Percentiles rank a stretch among this genome's conserved stretches.
Evolutionary conservation across 2,888 invertebrate genomes (phyloP).

Genomic region (Zeuzera pyrina): DNA sequence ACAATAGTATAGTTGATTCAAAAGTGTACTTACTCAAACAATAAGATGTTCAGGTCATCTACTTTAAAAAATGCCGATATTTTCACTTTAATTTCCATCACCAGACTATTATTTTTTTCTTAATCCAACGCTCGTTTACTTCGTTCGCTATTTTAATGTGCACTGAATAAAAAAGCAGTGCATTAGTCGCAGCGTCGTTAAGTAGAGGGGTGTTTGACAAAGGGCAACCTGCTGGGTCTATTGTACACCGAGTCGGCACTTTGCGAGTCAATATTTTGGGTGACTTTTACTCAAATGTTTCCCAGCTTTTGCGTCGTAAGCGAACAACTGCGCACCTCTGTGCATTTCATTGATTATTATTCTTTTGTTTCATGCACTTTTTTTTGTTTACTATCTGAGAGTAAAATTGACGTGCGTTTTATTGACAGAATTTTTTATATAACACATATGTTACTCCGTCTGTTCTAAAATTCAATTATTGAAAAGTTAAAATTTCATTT

Average conservation of each 20-base stretch:
- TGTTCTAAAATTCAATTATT: too few species aligned
- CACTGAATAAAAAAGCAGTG: slow-evolving; percentile 54
- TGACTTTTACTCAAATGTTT: slow-evolving; percentile 37
- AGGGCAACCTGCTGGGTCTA: slow-evolving; percentile 63
- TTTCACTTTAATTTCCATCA: too few species aligned
- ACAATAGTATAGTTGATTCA: too few species aligned
- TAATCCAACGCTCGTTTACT: too few species aligned
- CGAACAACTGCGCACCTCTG: slow-evolving; percentile 56
- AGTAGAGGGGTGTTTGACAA: slow-evolving; percentile 50
- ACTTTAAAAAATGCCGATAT: too few species aligned
- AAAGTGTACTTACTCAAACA: too few species aligned
- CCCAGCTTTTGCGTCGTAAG: slow-evolving; percentile 36
- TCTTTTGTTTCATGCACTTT: slow-evolving; percentile 46
- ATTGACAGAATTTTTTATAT: too few species aligned
- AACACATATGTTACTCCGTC: too few species aligned
- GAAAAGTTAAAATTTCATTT: too few species aligned
- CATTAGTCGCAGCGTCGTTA: slow-evolving; percentile 54
- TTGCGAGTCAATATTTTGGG: slow-evolving; percentile 70
- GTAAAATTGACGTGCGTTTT: slow-evolving; percentile 31
- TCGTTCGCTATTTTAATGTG: slow-evolving; percentile 39
- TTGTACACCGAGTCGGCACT: slow-evolving; percentile 63
- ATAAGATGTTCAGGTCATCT: too few species aligned
- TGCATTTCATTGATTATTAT: slow-evolving; percentile 43
- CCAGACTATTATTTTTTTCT: too few species aligned
- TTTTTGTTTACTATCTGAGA: slow-evolving; percentile 35